phyloP scores from a whole-genome alignment of 2,113 vertebrate species.

The Solea solea region DNA sequence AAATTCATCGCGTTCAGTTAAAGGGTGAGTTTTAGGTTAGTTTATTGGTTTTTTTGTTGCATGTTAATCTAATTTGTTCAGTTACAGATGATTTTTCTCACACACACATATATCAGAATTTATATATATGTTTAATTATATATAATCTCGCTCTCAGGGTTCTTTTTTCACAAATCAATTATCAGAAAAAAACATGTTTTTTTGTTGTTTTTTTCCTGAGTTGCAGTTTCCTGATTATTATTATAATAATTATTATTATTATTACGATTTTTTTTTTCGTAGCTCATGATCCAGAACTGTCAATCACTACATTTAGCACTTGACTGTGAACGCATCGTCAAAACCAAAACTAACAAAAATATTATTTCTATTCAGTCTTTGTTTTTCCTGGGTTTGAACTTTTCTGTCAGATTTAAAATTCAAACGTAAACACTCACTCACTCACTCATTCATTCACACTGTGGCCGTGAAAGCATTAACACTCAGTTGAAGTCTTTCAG shows the following conservation, averaged over 20 bases:
- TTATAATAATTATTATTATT: slow-evolving; percentile 46
- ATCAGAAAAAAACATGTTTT: slow-evolving; percentile 73
- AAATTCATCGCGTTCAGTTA: slow-evolving; percentile 91
- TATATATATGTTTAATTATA: slow-evolving; percentile 58
- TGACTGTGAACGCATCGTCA: slow-evolving; percentile 87
- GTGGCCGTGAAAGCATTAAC: slow-evolving; percentile 74
- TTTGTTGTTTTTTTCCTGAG: slow-evolving; percentile 77
- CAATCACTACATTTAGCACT: slow-evolving; percentile 97
- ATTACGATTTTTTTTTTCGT: slow-evolving; percentile 60
- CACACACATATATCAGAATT: slow-evolving; percentile 48
- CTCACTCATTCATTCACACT: background rate
- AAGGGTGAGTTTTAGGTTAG: slow-evolving; percentile 93
- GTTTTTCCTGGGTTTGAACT: background rate
- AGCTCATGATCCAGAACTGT: slow-evolving; percentile 78
- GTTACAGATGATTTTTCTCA: slow-evolving; percentile 80
- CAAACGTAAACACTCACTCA: background rate
- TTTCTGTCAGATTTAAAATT: background rate
- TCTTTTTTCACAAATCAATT: slow-evolving; percentile 87
- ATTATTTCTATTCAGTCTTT: slow-evolving; percentile 10
- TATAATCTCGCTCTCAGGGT: slow-evolving; percentile 93
- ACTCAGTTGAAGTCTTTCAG: slow-evolving; percentile 55
- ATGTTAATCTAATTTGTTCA: slow-evolving; percentile 91
- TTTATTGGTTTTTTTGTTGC: slow-evolving; percentile 86
- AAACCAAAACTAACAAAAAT: slow-evolving; percentile 22
- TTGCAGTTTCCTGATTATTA: slow-evolving; percentile 84